Percentiles rank a stretch among this genome's conserved stretches.
Conservation (phyloP, 1,140 invertebrate species). For the Popillia japonica region DNA sequence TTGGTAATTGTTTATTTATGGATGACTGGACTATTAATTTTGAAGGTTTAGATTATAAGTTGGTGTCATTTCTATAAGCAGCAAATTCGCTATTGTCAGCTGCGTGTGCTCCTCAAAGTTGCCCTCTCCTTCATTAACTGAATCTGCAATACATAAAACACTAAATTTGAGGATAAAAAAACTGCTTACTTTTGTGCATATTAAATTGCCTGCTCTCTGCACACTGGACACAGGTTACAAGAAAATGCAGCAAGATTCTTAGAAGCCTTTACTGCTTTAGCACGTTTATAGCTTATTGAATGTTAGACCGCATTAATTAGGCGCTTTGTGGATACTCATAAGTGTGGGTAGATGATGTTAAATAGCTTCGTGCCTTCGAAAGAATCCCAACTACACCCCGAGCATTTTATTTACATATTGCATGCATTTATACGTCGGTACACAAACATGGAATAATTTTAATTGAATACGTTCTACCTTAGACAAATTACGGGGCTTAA, state of each 20-base stretch:
- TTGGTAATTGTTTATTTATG: not conserved
- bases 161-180: no score
- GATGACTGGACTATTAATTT: no score
- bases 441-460: slow-evolving; percentile 28
- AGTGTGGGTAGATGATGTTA: not conserved
- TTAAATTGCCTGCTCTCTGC: not conserved
- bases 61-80: no score
- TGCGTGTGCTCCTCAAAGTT: no score
- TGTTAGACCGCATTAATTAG: slow-evolving; percentile 2
- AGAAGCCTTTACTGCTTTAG: not conserved
- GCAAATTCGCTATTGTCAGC: no score
- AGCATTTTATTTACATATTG: slow-evolving; percentile 33
- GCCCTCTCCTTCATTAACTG: no score
- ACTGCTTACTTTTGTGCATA: not conserved
- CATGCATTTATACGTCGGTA: not conserved
- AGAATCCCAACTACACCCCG: slow-evolving; percentile 15
- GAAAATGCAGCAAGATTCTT: not conserved
- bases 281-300: slow-evolving; percentile 25
- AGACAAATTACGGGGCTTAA: slow-evolving; percentile 25
- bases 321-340: slow-evolving; percentile 8
- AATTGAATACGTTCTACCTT: slow-evolving; percentile 17
- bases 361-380: not conserved
- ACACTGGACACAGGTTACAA: not conserved
- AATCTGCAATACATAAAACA: no score
- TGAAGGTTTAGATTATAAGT: no score